Evolutionary conservation across 2,797 vertebrate genomes (phyloP), one percentile per base, ranked within the genome.

Genomic region (Serranus cabrilla): DNA sequence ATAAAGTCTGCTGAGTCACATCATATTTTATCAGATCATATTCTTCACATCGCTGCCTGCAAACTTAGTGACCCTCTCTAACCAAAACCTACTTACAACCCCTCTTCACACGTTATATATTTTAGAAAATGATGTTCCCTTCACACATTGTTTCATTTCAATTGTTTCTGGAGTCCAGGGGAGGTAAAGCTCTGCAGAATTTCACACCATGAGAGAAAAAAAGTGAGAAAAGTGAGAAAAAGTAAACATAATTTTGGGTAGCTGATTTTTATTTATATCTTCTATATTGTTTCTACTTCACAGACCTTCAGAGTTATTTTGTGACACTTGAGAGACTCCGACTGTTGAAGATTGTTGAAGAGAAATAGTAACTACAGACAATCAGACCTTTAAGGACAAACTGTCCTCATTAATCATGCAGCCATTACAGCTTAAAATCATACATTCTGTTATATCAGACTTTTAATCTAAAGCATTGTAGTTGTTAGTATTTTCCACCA

Each of bases 1-100:
- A 75, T 16, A 74, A 63, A 62, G 52, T 55, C 14, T 42, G 50
- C 43, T 65, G 63, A 72, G 55, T 80, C 54, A 47, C 2, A 52
- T 69, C 57, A 73, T 46, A 59, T 34, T 34, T 34, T 63, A 54
- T 58, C 43, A 45, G 21, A 21, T 58, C 60, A 45, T 18, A n/a
- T 45, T 21, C 16, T 46, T 67, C 14, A 10, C 6, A 23, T 11
- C 4, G 5, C 21, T 17, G 8, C 20, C n/a, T 62, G 25, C 42
- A 62, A 52, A 31, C 7, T 14, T 17, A 34, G n/a, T 49, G 47
- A 65, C n/a, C 14, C 18, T 45, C 69, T 13, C n/a, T 20, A 43
- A 31, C n/a, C 34, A 12, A 37, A 14, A 10, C 9, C 45, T 47
- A 20, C 63, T 21, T 43, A 13, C 40, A 34, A 55, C 34, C n/a